phyloP scores from a whole-genome alignment of 2,888 invertebrate species.

The Xanthostigma xanthostigma region DNA sequence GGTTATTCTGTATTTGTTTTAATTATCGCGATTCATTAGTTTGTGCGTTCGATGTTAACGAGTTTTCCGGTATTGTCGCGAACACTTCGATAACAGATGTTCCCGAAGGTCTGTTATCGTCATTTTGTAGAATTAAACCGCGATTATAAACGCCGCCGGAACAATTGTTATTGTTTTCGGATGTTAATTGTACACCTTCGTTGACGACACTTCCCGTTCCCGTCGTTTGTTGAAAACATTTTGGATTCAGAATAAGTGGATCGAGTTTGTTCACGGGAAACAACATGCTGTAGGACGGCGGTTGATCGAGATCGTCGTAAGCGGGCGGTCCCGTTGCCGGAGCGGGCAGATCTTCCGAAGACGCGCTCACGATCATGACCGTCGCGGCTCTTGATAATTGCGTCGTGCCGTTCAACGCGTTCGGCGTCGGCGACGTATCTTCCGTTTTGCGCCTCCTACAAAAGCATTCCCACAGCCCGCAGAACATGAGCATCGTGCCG shows the following conservation, averaged over 20 bases:
- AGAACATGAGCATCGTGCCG: slow-evolving; percentile 52
- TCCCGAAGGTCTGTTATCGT: too few relatives aligned
- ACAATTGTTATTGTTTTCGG: too few relatives aligned
- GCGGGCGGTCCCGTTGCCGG: slow-evolving; percentile 33
- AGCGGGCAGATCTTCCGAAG: slow-evolving; percentile 25
- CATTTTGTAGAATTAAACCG: too few relatives aligned
- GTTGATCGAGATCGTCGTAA: slow-evolving; percentile 46
- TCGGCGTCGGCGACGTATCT: slow-evolving; percentile 19
- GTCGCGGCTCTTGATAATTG: slow-evolving; percentile 5
- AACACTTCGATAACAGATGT: too few relatives aligned
- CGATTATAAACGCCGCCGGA: too few relatives aligned
- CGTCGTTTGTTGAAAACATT: neutral
- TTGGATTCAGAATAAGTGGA: slow-evolving; percentile 1
- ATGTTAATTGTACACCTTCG: too few relatives aligned
- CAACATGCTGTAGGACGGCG: slow-evolving; percentile 48
- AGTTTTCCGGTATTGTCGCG: too few relatives aligned
- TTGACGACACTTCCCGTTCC: too few relatives aligned
- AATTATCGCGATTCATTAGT: too few relatives aligned
- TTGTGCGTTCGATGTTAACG: too few relatives aligned
- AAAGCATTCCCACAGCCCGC: slow-evolving; percentile 46
- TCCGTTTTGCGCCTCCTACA: slow-evolving; percentile 28
- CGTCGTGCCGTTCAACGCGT: slow-evolving; percentile 19
- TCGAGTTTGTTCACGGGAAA: slow-evolving; percentile 33
- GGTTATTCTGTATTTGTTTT: too few relatives aligned
- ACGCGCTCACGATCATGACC: neutral